A percentile compares a stretch with the other conserved stretches of the same genome.
Conservation (phyloP, 2,797 vertebrate genomes). For the Borostomias antarcticus region DNA sequence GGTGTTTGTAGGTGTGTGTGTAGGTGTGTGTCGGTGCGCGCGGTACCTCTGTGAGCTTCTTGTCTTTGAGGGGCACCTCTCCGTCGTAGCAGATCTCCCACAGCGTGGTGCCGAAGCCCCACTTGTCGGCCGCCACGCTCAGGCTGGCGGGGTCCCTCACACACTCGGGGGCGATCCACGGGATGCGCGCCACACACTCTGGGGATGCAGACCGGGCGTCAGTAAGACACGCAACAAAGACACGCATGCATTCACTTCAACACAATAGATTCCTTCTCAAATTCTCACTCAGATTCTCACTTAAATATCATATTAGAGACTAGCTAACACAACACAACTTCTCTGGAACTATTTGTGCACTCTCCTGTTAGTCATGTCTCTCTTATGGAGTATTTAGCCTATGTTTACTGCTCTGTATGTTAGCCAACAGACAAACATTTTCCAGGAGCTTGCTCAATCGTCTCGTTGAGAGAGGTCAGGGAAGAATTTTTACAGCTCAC, state of each 20-base stretch:
- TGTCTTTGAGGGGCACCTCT: slow-evolving; percentile 93
- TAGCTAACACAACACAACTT: no score
- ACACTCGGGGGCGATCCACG: slow-evolving; percentile 97
- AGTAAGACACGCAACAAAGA: neutral
- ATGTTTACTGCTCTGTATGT: no score
- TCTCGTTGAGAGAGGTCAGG: no score
- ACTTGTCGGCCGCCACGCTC: slow-evolving; percentile 92
- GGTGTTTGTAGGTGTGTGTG: neutral
- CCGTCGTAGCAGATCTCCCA: slow-evolving; percentile 99
- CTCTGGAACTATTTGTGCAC: no score
- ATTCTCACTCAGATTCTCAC: neutral
- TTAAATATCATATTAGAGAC: no score
- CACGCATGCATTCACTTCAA: no score
- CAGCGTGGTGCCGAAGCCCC: slow-evolving; percentile 97
- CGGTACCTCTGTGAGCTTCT: slow-evolving; percentile 92
- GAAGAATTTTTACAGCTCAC: no score
- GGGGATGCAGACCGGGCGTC: slow-evolving; percentile 25
- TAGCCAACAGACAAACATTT: no score
- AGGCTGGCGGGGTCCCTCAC: slow-evolving; percentile 84
- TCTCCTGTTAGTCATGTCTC: no score
- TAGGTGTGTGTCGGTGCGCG: neutral
- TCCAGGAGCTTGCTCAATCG: no score
- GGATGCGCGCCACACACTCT: slow-evolving; percentile 94
- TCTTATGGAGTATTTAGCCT: no score
- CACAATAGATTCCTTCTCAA: no score